phyloP scores from a whole-genome alignment of 2,888 invertebrate genomes.

The Mamestra brassicae region DNA sequence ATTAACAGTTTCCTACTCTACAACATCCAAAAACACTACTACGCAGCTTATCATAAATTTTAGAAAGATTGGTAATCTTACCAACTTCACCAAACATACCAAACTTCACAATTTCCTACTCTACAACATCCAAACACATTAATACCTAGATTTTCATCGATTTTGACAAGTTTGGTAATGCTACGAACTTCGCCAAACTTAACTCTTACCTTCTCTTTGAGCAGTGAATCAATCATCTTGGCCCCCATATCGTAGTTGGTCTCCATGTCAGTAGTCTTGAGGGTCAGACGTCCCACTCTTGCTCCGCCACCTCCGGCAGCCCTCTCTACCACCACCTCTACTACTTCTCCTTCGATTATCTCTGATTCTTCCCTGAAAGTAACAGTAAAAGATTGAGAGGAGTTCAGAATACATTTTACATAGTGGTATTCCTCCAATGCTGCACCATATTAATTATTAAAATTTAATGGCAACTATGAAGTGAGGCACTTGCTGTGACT shows the following conservation, averaged over 20 bases:
- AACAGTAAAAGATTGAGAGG: too few relatives aligned
- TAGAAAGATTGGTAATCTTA: not conserved
- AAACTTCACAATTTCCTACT: not conserved
- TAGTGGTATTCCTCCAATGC: too few relatives aligned
- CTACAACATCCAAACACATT: not conserved
- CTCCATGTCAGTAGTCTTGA: conserved; percentile 99
- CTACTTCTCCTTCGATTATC: conserved; percentile 99
- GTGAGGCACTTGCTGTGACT: too few relatives aligned
- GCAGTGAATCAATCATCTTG: conserved; percentile 99
- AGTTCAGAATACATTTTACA: too few relatives aligned
- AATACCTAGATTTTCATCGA: not conserved
- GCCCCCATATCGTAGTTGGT: conserved; percentile 99
- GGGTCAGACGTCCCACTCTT: conserved; percentile 97
- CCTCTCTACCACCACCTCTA: conserved; percentile 98
- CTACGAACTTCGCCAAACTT: conserved; percentile 6
- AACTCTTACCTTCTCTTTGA: conserved; percentile 96
- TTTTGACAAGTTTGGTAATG: not conserved
- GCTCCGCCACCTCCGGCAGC: conserved; percentile 95
- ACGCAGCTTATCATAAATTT: not conserved
- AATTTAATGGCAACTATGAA: too few relatives aligned
- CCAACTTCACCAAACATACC: conserved; percentile 16
- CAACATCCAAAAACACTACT: not conserved
- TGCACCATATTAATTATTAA: too few relatives aligned
- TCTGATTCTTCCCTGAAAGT: conserved; percentile 97
- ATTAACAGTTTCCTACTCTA: not conserved